A percentile compares a stretch with the other conserved stretches of the same genome.
phyloP scores from a whole-genome alignment of 2,888 invertebrate genomes.

The Drosophila emarginata region DNA sequence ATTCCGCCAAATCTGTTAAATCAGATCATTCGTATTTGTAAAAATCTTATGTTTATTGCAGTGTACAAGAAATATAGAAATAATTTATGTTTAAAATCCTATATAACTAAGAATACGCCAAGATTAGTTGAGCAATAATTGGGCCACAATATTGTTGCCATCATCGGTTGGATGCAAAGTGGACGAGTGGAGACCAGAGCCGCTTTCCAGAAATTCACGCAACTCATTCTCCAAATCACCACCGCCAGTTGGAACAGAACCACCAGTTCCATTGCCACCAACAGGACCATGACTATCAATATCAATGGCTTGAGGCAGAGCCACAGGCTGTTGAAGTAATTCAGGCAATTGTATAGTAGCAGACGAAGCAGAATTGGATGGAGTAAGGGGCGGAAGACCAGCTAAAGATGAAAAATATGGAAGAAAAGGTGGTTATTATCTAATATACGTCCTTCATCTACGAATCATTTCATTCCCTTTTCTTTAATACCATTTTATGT shows the following conservation, averaged over 20 bases:
- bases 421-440: background rate
- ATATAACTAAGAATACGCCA: background rate
- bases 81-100: background rate
- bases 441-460: too few relatives aligned
- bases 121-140: slow-evolving; percentile 73
- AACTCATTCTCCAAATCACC: slow-evolving; percentile 87
- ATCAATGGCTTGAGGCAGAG: slow-evolving; percentile 80
- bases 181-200: slow-evolving; percentile 83
- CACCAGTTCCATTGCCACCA: background rate
- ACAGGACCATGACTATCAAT: slow-evolving; percentile 68
- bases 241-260: slow-evolving; percentile 31
- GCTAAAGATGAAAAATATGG: slow-evolving; percentile 50
- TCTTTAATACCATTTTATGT: too few relatives aligned
- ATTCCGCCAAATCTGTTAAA: background rate
- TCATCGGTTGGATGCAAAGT: slow-evolving; percentile 77
- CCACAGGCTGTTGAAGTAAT: slow-evolving; percentile 79
- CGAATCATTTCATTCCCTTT: too few relatives aligned
- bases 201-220: slow-evolving; percentile 88
- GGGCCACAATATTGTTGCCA: slow-evolving; percentile 77
- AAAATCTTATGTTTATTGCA: background rate
- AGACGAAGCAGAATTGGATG: slow-evolving; percentile 53
- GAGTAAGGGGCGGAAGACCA: slow-evolving; percentile 77
- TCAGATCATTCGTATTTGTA: background rate
- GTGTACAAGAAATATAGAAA: slow-evolving; percentile 7
- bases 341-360: slow-evolving; percentile 76